These are phyloP conservation scores for Drosophila sordidula DNA, from an alignment of 2,888 invertebrate species.

Conservation along the genomic window DNA sequence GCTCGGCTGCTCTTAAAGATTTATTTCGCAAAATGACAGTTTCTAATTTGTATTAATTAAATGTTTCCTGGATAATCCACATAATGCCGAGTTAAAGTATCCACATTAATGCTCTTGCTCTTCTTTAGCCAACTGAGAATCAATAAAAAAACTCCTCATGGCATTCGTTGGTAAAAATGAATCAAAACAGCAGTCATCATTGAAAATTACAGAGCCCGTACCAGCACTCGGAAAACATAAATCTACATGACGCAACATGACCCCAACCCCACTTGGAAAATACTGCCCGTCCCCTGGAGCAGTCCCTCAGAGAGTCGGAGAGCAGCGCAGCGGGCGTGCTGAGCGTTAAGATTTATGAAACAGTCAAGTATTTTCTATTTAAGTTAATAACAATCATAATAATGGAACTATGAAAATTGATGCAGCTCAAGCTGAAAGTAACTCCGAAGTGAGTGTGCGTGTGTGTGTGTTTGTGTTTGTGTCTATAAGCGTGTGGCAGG, in stretches of 20 bases:
- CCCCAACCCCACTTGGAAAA: constrained; percentile 35
- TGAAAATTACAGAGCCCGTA: constrained; percentile 47
- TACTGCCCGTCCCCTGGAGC: constrained; percentile 1
- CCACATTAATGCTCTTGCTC: neutral
- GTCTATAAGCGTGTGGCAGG: neutral
- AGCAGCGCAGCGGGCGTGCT: constrained; percentile 48
- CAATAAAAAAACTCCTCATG: constrained; percentile 19
- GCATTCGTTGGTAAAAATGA: constrained; percentile 45
- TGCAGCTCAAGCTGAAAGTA: constrained; percentile 50
- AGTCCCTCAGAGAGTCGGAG: constrained; percentile 26
- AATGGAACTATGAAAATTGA: constrained; percentile 82
- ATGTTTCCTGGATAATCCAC: neutral
- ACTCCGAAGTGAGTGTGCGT: neutral
- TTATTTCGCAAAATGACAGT: no score
- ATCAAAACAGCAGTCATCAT: constrained; percentile 68
- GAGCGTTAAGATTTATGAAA: constrained; percentile 75
- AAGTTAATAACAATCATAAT: constrained; percentile 83
- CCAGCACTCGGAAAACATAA: constrained; percentile 54
- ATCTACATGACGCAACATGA: constrained; percentile 70
- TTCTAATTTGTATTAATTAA: neutral
- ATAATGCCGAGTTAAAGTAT: neutral
- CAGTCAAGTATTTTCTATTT: constrained; percentile 81
- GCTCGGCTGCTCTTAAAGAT: no score
- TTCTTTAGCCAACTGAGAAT: neutral
- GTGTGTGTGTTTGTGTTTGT: neutral